A percentile compares a stretch with the other conserved stretches of the same genome.
phyloP scores from a whole-genome alignment of 2,113 vertebrate genomes.

The Cyprinodon variegatus region DNA sequence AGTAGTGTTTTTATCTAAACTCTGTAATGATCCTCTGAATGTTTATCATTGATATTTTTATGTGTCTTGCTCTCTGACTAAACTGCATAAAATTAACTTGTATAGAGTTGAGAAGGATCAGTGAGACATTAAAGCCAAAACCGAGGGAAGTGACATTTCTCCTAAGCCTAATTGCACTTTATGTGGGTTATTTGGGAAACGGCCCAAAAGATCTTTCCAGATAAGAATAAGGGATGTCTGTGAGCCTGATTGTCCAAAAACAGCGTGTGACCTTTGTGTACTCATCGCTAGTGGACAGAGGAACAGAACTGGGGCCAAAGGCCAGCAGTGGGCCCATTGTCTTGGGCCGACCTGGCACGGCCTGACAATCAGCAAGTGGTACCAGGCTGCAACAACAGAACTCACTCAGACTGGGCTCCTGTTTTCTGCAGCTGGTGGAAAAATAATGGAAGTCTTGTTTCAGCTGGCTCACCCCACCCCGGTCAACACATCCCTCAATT shows the following conservation, averaged over 20 bases:
- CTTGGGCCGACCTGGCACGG: slow-evolving; percentile 63
- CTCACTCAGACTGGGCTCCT: slow-evolving; percentile 63
- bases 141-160: slow-evolving; percentile 13
- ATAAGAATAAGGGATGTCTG: slow-evolving; percentile 36
- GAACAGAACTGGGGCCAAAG: slow-evolving; percentile 52
- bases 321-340: slow-evolving; percentile 73
- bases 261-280: slow-evolving; percentile 57
- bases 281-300: slow-evolving; percentile 47
- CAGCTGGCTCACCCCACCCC: slow-evolving; percentile 46
- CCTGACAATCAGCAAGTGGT: slow-evolving; percentile 61
- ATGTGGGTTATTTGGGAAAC: slow-evolving; percentile 55
- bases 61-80: not conserved
- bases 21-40: not conserved
- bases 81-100: no score
- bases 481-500: slow-evolving; percentile 52
- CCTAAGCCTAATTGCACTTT: slow-evolving; percentile 29
- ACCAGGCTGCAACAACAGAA: slow-evolving; percentile 75
- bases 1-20: not conserved
- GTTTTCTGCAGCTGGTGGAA: slow-evolving; percentile 70
- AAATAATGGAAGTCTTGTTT: slow-evolving; percentile 78
- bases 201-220: slow-evolving; percentile 17
- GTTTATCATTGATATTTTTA: not conserved
- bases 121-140: not conserved
- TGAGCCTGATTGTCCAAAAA: slow-evolving; percentile 48
- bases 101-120: not conserved